Evolutionary conservation across 2,113 vertebrate species (phyloP).

Genomic region (Paradoxurus hermaphroditus): DNA sequence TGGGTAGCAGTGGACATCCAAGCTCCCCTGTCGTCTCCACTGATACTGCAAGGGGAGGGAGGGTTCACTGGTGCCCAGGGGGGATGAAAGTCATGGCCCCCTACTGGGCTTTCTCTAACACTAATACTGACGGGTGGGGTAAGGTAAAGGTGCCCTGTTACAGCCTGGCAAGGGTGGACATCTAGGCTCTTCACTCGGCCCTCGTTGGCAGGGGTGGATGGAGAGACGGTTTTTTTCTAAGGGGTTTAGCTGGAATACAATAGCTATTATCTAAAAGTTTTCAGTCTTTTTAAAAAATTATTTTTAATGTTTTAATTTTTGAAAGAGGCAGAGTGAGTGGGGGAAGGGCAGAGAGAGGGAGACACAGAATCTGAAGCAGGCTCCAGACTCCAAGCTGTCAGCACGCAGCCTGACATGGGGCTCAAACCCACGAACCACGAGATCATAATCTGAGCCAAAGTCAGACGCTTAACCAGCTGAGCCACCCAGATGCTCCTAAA

Average conservation of each 20-base stretch:
- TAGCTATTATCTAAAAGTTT: background rate
- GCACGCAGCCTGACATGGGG: too few species aligned
- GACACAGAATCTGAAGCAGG: too few species aligned
- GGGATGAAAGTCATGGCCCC: background rate
- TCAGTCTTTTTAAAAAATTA: background rate
- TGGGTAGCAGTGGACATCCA: background rate
- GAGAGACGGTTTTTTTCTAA: background rate
- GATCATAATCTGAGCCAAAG: too few species aligned
- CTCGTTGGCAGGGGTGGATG: background rate
- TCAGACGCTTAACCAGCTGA: too few species aligned
- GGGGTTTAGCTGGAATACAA: background rate
- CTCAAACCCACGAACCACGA: too few species aligned
- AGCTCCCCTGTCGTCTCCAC: background rate
- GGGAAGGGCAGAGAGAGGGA: too few species aligned
- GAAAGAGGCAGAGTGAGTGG: too few species aligned
- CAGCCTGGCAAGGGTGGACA: background rate
- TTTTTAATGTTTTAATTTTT: too few species aligned
- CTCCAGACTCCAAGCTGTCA: too few species aligned
- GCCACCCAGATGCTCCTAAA: background rate
- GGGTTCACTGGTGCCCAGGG: background rate
- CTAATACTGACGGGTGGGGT: background rate
- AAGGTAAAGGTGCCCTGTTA: background rate
- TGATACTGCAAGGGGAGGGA: background rate
- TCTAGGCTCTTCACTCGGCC: background rate
- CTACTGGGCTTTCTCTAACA: background rate